Evolutionary conservation across 2,888 invertebrate species (phyloP).

Genomic region (Resseliella maxima): DNA sequence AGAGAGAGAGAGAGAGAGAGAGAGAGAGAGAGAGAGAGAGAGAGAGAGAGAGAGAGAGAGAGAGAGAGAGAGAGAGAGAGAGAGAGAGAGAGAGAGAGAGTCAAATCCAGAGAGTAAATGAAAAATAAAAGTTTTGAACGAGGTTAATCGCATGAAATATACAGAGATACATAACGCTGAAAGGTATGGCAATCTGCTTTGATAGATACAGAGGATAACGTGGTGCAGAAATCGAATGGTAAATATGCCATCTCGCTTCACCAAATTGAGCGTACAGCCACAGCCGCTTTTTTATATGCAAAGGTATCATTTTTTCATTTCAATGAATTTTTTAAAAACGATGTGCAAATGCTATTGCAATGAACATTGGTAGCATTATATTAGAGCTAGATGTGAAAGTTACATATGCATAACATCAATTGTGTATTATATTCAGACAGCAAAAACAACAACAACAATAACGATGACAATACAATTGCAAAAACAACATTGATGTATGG

Average conservation of each 20-base stretch:
- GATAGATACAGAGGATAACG: background rate
- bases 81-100: too few species aligned
- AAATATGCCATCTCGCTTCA: conserved; percentile 15
- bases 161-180: background rate
- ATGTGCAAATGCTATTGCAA: background rate
- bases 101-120: background rate
- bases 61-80: too few species aligned
- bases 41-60: too few species aligned
- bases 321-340: background rate
- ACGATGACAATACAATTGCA: conserved; percentile 27
- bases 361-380: background rate
- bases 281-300: background rate
- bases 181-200: background rate
- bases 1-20: too few species aligned
- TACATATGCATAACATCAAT: conserved; percentile 48
- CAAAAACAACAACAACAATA: background rate
- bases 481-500: conserved; percentile 47
- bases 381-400: conserved; percentile 18
- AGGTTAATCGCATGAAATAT: conserved; percentile 26
- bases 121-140: conserved; percentile 17
- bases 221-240: conserved; percentile 8
- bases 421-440: conserved; percentile 28
- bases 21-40: too few species aligned
- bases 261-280: background rate
- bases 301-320: conserved; percentile 16